These are phyloP conservation scores for Arctocebus calabarensis DNA, from an alignment of 2,797 vertebrate species.

Conservation along the genomic window DNA sequence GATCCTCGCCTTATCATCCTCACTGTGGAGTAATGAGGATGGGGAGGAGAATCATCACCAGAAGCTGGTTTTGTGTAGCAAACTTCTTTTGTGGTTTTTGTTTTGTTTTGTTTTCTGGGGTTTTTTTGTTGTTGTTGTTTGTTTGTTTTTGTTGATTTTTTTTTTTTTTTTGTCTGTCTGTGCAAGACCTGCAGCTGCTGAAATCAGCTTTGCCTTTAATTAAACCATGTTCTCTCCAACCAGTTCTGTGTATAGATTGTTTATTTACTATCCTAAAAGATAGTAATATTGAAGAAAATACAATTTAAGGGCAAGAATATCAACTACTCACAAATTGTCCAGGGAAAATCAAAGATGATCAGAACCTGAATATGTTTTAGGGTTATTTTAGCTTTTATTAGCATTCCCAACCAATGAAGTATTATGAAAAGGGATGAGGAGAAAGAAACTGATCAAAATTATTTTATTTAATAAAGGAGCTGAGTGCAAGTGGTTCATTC, in stretches of 20 bases:
- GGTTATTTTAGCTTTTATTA: constrained; percentile 28
- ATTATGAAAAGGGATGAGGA: not conserved
- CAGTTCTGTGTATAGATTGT: constrained; percentile 78
- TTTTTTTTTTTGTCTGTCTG: constrained; percentile 87
- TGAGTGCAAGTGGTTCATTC: too few species aligned
- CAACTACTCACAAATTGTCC: not conserved
- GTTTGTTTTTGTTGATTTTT: not conserved
- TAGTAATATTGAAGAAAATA: not conserved
- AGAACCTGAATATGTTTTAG: not conserved
- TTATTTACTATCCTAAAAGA: constrained; percentile 69
- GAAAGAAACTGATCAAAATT: not conserved
- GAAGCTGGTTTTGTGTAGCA: constrained; percentile 90
- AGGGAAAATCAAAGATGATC: not conserved
- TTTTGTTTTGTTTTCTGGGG: not conserved
- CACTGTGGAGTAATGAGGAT: constrained; percentile 73
- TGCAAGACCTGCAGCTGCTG: constrained; percentile 93
- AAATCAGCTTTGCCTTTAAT: constrained; percentile 97
- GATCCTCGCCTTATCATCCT: constrained; percentile 63
- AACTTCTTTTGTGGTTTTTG: constrained; percentile 88
- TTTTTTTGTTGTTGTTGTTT: not conserved
- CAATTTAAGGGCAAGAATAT: not conserved
- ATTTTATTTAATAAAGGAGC: not conserved
- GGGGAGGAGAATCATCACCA: constrained; percentile 84
- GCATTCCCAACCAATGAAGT: not conserved
- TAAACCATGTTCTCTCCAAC: constrained; percentile 94